Base-by-base conservation (phyloP, 2,797 vertebrate genomes). In the Aplochiton taeniatus region DNA sequence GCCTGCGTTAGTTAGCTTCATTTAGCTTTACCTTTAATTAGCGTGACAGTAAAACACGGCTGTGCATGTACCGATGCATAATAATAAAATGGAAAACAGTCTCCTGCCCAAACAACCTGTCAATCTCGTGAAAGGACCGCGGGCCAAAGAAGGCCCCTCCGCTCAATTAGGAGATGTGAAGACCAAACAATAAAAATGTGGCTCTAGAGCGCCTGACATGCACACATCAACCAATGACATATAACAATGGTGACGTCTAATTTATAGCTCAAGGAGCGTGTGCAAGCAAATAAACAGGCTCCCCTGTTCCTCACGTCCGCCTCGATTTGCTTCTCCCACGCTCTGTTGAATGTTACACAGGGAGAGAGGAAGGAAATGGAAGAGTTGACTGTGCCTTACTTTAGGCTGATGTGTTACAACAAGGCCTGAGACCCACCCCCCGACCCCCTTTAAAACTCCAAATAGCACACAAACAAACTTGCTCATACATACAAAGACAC, bases 201-300 rank as follows among this genome's bases (percentile, higher is more conserved):
- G 77, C 76, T 73, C 13, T 63, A 70, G 76, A 84, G 80, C 76
- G 67, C 45, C 68, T 76, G 83, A 72, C 76, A 66, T 74, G 67
- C 78, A 66, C 68, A 59, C 73, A 78, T 87, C 85, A 51, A 68
- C 66, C 72, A 74, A 76, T 89, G 88, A 91, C 87, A 86, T 82
- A 83, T 58, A 90, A 79, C 87, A 83, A 89, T 81, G 85, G 87
- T 92, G 90, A 90, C 88, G 88, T 90, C 83, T 87, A 85, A 92
- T 92, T 91, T 90, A 89, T 86, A 90, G 86, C 89, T 90, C 84
- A 83, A 85, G 88, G 81, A 90, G 82, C 64, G 48, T 20, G 80
- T 85, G 88, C 87, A 90, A 91, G 90, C 84, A 91, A 92, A 89
- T 85, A 93, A 92, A 92, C 89, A 90, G 86, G 78, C 81, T 80